Evolutionary conservation across 2,888 invertebrate species (phyloP).

Genomic region (Macaria notata): DNA sequence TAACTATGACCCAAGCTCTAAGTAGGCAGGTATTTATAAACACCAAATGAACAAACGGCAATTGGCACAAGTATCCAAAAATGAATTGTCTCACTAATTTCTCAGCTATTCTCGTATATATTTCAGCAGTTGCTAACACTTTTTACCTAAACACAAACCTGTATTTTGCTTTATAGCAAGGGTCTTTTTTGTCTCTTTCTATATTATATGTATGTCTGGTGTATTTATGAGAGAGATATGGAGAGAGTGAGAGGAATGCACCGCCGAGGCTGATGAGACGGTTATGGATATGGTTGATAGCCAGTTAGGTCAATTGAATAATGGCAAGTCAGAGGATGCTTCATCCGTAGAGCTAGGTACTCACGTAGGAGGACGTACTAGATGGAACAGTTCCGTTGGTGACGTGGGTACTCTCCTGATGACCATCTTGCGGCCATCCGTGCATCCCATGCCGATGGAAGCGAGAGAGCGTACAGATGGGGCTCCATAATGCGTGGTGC

Average conservation of each 20-base stretch:
- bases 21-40: not conserved
- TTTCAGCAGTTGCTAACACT: not conserved
- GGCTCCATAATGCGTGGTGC: constrained; percentile 84
- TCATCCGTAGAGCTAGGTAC: constrained; percentile 69
- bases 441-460: constrained; percentile 94
- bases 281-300: constrained; percentile 29
- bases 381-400: constrained; percentile 92
- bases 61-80: constrained; percentile 9
- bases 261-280: constrained; percentile 14
- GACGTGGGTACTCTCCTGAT: constrained; percentile 92
- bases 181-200: too few relatives aligned
- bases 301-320: constrained; percentile 72
- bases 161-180: not conserved
- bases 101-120: constrained; percentile 13
- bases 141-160: constrained; percentile 1
- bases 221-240: not conserved
- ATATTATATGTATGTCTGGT: too few relatives aligned
- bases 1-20: not conserved
- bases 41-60: not conserved
- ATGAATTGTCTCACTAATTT: constrained; percentile 3
- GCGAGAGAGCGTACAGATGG: constrained; percentile 90
- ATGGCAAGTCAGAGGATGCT: constrained; percentile 67
- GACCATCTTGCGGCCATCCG: constrained; percentile 93
- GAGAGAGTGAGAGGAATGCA: constrained; percentile 33
- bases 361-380: constrained; percentile 92